Evolutionary conservation across 2,113 vertebrate genomes (phyloP).

Genomic region (Apistogramma diplotaenia): DNA sequence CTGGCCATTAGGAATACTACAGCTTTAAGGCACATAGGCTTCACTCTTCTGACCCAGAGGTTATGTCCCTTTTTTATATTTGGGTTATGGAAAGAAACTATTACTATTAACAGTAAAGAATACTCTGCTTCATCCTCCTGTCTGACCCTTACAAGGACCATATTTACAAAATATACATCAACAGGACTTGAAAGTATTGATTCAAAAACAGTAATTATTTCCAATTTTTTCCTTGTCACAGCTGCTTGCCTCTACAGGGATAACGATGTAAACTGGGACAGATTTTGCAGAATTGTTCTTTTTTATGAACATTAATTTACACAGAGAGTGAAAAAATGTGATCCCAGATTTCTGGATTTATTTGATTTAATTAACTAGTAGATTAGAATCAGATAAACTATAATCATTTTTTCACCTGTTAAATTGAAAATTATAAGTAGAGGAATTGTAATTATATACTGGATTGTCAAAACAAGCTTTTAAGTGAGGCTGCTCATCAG

Average conservation of each 20-base stretch:
- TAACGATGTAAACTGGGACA: no score
- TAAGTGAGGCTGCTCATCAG: not conserved
- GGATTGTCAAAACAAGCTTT: not conserved
- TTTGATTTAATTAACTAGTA: no score
- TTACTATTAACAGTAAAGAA: not conserved
- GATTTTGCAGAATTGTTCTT: no score
- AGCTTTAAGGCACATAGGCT: not conserved
- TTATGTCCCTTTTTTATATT: not conserved
- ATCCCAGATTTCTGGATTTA: no score
- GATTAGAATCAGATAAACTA: no score
- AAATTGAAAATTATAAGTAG: not conserved
- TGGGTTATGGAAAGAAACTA: not conserved
- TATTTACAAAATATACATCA: not conserved
- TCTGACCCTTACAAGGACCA: not conserved
- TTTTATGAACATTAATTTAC: no score
- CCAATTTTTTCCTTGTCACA: not conserved
- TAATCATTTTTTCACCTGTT: no score
- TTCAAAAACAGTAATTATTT: no score
- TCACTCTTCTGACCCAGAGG: not conserved
- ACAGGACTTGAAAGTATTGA: no score
- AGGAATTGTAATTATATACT: not conserved
- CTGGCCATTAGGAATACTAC: not conserved
- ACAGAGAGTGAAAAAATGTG: no score
- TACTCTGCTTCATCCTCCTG: not conserved
- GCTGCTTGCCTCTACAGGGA: no score